Conservation (phyloP, 2,113 vertebrate species). For the Physeter macrocephalus region DNA sequence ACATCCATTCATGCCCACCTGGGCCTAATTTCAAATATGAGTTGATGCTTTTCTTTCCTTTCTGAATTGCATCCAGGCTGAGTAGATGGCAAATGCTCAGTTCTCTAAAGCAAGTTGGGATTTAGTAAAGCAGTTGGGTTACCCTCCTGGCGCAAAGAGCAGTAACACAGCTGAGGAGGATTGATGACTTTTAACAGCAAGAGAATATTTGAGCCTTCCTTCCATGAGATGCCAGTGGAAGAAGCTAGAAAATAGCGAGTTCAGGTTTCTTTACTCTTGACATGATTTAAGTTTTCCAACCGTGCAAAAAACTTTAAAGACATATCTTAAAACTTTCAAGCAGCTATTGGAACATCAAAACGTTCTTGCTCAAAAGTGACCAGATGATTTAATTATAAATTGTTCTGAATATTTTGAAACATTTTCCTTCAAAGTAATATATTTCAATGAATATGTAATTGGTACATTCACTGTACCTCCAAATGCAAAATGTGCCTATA, state of each 20-base stretch:
- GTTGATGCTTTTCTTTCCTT: neutral
- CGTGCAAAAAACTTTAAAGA: neutral
- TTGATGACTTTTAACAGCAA: neutral
- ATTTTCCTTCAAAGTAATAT: neutral
- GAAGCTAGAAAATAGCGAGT: neutral
- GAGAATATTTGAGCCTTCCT: neutral
- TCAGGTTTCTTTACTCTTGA: neutral
- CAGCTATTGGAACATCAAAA: neutral
- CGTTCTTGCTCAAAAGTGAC: neutral
- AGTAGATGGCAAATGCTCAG: neutral
- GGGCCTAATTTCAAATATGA: neutral
- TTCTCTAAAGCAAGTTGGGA: neutral
- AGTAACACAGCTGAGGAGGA: conserved; percentile 7
- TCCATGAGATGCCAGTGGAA: neutral
- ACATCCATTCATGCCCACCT: neutral
- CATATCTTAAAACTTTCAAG: neutral
- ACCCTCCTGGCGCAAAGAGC: neutral
- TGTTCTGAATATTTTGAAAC: neutral
- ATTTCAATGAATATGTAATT: neutral
- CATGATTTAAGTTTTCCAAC: neutral
- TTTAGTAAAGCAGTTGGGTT: neutral
- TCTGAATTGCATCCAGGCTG: neutral
- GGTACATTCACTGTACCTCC: neutral
- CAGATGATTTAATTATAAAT: neutral
- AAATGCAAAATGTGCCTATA: neutral